Evolutionary conservation across 1,140 invertebrate species (phyloP).

Genomic region (Spodoptera frugiperda): DNA sequence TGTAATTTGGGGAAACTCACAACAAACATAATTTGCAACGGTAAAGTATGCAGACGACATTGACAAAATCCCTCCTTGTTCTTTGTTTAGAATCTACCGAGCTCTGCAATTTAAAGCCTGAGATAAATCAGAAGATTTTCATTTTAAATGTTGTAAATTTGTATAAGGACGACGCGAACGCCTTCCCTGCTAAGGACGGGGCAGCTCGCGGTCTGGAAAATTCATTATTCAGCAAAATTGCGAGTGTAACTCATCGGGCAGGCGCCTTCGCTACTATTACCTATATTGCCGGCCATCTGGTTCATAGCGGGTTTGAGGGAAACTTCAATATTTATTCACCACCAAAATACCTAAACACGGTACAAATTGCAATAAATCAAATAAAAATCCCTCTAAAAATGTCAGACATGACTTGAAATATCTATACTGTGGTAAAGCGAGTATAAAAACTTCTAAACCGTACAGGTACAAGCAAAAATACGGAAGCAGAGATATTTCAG

Average conservation of each 20-base stretch:
- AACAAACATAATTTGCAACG: constrained; percentile 32
- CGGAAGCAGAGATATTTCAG: constrained; percentile 50
- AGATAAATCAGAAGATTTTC: constrained; percentile 46
- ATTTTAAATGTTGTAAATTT: constrained; percentile 47
- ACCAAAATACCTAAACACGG: constrained; percentile 6
- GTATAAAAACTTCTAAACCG: constrained; percentile 25
- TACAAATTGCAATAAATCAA: constrained; percentile 36
- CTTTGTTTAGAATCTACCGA: constrained; percentile 40
- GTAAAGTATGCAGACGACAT: constrained; percentile 26
- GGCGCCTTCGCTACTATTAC: constrained; percentile 47
- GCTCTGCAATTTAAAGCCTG: constrained; percentile 42
- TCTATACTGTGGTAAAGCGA: constrained; percentile 9
- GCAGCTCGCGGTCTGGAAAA: constrained; percentile 54
- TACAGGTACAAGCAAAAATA: constrained; percentile 38
- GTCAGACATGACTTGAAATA: constrained; percentile 37
- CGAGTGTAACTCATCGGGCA: constrained; percentile 61
- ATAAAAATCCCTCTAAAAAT: constrained; percentile 41
- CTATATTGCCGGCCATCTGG: constrained; percentile 56
- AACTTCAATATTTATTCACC: constrained; percentile 38
- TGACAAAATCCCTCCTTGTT: constrained; percentile 39
- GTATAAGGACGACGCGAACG: constrained; percentile 43
- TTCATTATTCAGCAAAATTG: constrained; percentile 69
- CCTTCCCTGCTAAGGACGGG: constrained; percentile 46
- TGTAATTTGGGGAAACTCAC: neutral
- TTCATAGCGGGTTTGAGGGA: constrained; percentile 50